Base-by-base conservation (phyloP, 2,888 invertebrate genomes). In the Drosophila hamatofila region DNA sequence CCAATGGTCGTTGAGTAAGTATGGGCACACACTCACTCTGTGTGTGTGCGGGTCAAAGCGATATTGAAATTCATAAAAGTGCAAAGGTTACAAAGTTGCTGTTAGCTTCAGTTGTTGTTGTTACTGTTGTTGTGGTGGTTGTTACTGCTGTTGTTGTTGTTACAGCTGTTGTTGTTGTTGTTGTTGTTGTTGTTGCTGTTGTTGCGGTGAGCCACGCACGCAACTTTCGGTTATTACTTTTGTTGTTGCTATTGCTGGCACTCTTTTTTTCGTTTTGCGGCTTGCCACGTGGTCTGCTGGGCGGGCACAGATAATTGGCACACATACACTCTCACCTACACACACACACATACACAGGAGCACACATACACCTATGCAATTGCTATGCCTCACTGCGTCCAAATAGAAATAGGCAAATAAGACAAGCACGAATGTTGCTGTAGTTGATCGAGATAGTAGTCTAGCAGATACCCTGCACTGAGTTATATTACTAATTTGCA, bases 61-160 rank as follows among this genome's bases (percentile, higher is more conserved):
- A 77, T 77, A 77, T 81, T 78, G 80, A 78, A 84, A 87, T 79
- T 74, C 76, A 72, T 71, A 81, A 83, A 83, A 87, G 81, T 83
- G 87, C 87, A 78, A 78, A 83, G 82, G 84, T 83, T 83, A 83
- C 78, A 83, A 82, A 87, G 82, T 83, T 81, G 63, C 60, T 61
- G 66, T 81, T 69, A 30, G 51, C 69, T 75, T 46, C 21, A 23
- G 27, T 33, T 30, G 27, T 39, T 16, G 61, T 55, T 39, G 33
- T 41, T 16, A 57, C 27, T 44, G 27, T n/a, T 55, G 18, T 18
- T 52, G 14, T 35, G 21, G 30, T 16, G 14, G n/a, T 12, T 33
- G 30, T 11, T n/a, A 3, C 4, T 30, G 35, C 14, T 33, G 51
- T 33, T 30, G 21, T 39, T 16, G 61, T 55, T 39, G 33, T 46